These are phyloP conservation scores for Podabrus alpinus DNA, from an alignment of 2,888 invertebrate species.

Conservation along the genomic window DNA sequence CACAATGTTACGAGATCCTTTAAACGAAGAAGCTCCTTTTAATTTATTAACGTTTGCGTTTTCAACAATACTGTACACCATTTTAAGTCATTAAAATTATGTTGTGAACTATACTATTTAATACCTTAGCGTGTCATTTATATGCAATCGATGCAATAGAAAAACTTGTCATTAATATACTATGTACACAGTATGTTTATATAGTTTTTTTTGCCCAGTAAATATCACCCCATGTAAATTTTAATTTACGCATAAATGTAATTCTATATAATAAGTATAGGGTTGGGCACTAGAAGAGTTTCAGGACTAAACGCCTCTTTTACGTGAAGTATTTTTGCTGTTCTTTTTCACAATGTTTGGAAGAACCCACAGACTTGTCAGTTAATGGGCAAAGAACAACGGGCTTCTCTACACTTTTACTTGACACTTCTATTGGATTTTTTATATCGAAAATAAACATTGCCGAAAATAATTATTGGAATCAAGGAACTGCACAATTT, in stretches of 20 bases:
- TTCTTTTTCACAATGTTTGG: conserved; percentile 51
- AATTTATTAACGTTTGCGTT: background rate
- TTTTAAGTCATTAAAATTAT: background rate
- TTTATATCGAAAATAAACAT: conserved; percentile 50
- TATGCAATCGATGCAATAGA: conserved; percentile 49
- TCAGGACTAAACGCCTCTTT: background rate
- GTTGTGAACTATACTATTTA: background rate
- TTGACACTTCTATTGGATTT: conserved; percentile 52
- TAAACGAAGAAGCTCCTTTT: background rate
- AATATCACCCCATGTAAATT: background rate
- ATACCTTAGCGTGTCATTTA: conserved; percentile 31
- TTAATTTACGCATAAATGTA: background rate
- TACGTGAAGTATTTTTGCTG: conserved; percentile 38
- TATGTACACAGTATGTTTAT: conserved; percentile 48
- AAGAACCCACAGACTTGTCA: conserved; percentile 27
- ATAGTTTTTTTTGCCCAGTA: conserved; percentile 51
- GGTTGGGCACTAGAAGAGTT: background rate
- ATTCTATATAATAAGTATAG: background rate
- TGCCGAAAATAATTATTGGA: conserved; percentile 37
- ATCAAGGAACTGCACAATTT: background rate
- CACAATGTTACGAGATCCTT: background rate
- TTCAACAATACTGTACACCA: background rate
- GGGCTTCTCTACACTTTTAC: conserved; percentile 50
- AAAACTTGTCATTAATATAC: conserved; percentile 48
- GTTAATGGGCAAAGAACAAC: conserved; percentile 42